Conservation (phyloP, 2,797 vertebrate genomes). For the Zalophus californianus region DNA sequence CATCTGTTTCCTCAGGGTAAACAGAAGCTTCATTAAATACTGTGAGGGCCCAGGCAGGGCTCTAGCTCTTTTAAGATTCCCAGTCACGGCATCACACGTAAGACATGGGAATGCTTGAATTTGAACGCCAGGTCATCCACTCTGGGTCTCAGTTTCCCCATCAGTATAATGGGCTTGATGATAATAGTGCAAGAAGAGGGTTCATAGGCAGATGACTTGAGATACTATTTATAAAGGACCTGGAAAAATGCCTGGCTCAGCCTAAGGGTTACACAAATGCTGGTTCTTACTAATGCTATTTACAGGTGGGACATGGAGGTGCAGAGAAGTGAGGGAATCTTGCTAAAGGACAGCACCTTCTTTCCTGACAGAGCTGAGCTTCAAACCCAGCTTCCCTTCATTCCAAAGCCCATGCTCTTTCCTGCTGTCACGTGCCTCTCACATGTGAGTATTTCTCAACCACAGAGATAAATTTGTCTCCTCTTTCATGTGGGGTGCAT, state of each 20-base stretch:
- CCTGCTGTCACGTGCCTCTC: not conserved
- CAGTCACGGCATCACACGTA: not conserved
- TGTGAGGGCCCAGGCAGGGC: not conserved
- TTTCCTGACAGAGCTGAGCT: not conserved
- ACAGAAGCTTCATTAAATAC: not conserved
- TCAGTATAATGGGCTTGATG: not conserved
- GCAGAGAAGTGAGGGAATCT: accelerated
- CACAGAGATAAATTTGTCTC: conserved; percentile 40
- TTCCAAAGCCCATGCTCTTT: not conserved
- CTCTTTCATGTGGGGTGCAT: not conserved
- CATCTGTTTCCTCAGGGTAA: not conserved
- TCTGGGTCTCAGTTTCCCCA: conserved; percentile 33
- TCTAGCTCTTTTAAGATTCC: not conserved
- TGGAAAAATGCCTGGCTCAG: not conserved
- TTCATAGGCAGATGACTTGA: not conserved
- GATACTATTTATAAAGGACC: not conserved
- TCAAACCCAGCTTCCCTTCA: no score
- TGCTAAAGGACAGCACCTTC: not conserved
- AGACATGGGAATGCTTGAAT: not conserved
- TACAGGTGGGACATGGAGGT: no score
- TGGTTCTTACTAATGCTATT: not conserved
- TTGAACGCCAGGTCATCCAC: not conserved
- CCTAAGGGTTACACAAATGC: accelerated
- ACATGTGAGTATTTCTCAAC: not conserved
- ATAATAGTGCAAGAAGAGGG: not conserved